phyloP scores from a whole-genome alignment of 2,113 vertebrate genomes.

The Antechinus flavipes region DNA sequence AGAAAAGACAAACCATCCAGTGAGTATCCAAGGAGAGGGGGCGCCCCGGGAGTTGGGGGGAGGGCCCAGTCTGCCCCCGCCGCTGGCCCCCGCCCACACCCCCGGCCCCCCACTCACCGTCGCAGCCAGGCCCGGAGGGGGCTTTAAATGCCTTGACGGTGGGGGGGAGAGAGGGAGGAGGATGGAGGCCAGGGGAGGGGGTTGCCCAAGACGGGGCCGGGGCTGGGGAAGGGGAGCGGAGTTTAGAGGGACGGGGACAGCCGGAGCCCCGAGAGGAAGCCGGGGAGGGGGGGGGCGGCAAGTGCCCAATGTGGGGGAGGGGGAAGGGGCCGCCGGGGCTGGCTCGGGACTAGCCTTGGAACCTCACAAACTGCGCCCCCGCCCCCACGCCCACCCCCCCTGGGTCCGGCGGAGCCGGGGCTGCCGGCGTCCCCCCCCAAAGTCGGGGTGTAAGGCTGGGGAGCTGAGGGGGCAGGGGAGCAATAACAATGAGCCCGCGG shows the following conservation, averaged over 20 bases:
- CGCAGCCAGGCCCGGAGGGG: constrained; percentile 28
- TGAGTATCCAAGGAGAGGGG: constrained; percentile 23
- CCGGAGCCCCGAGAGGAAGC: neutral
- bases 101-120: constrained; percentile 50
- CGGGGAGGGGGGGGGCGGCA: too few species aligned
- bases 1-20: constrained; percentile 76
- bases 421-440: neutral
- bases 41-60: constrained; percentile 37
- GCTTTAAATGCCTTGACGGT: constrained; percentile 57
- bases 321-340: constrained; percentile 26
- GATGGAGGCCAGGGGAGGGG: neutral
- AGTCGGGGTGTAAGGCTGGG: neutral
- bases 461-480: too few species aligned
- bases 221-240: constrained; percentile 41
- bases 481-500: neutral
- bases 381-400: constrained; percentile 38
- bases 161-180: neutral
- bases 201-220: neutral
- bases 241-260: constrained; percentile 25
- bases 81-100: constrained; percentile 5
- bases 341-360: neutral
- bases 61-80: neutral
- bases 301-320: constrained; percentile 42
- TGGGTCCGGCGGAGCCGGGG: neutral
- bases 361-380: constrained; percentile 9